These are phyloP conservation scores for Halcyon chelicuti DNA, from an alignment of 2,797 vertebrate species.

Conservation along the genomic window DNA sequence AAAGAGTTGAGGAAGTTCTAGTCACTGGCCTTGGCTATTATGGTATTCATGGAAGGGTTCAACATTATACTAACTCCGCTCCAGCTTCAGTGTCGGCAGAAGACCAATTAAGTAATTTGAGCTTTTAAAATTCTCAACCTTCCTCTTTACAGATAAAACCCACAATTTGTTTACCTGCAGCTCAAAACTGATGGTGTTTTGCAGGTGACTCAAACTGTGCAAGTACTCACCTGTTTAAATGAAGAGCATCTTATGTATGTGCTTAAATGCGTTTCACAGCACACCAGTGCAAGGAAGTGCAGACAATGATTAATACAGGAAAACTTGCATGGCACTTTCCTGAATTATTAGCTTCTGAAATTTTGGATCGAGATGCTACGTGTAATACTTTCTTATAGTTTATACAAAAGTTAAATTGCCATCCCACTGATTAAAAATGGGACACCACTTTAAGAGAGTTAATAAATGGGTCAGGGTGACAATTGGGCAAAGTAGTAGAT, in stretches of 20 bases:
- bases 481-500: slow-evolving; percentile 11
- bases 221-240: not conserved
- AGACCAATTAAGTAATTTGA: not conserved
- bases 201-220: not conserved
- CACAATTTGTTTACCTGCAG: not conserved
- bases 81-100: not conserved
- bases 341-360: not conserved
- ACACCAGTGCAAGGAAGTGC: not conserved
- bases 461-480: not conserved
- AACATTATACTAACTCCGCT: not conserved
- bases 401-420: not conserved
- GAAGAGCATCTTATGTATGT: not conserved
- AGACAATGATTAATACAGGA: not conserved
- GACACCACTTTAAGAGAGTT: not conserved
- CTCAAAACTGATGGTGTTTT: not conserved
- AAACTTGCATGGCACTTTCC: not conserved
- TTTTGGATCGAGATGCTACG: not conserved
- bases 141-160: not conserved
- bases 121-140: not conserved
- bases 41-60: not conserved
- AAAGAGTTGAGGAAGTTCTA: not conserved
- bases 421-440: not conserved
- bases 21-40: not conserved
- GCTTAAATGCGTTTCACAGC: not conserved
- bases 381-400: not conserved